Evolutionary conservation across 2,113 vertebrate genomes (phyloP).

Genomic region (Cyprinodon brontotheroides): DNA sequence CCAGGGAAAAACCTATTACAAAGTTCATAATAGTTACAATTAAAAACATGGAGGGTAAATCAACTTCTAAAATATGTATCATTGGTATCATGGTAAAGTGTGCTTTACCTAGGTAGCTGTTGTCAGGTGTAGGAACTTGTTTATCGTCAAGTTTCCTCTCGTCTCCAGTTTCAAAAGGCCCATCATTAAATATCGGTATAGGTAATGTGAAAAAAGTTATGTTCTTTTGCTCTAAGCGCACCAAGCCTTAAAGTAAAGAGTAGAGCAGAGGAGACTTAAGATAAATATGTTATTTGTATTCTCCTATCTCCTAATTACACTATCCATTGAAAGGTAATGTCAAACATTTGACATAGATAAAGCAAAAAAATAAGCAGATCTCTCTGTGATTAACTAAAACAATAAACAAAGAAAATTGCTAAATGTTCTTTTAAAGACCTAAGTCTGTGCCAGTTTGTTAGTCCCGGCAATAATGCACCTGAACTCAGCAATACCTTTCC

Average conservation of each 20-base stretch:
- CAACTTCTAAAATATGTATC: not conserved
- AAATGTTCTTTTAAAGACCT: no score
- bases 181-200: slow-evolving; percentile 85
- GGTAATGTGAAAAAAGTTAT: slow-evolving; percentile 80
- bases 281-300: not conserved
- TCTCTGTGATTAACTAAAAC: no score
- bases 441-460: not conserved
- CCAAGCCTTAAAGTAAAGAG: slow-evolving; percentile 82
- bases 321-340: no score
- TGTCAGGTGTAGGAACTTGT: slow-evolving; percentile 87
- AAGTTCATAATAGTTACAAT: not conserved
- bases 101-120: slow-evolving; percentile 96
- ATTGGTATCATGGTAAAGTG: not conserved
- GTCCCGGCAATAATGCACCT: not conserved
- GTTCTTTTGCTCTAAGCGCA: slow-evolving; percentile 92
- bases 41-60: not conserved
- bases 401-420: not conserved
- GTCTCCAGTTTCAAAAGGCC: slow-evolving; percentile 91
- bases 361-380: no score
- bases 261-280: not conserved
- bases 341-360: no score
- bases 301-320: not conserved
- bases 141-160: slow-evolving; percentile 78
- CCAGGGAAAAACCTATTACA: slow-evolving; percentile 91
- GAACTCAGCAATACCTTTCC: slow-evolving; percentile 87